A percentile compares a stretch with the other conserved stretches of the same genome.
phyloP scores from a whole-genome alignment of 2,797 vertebrate genomes.

The Gadopsis bispinosus region DNA sequence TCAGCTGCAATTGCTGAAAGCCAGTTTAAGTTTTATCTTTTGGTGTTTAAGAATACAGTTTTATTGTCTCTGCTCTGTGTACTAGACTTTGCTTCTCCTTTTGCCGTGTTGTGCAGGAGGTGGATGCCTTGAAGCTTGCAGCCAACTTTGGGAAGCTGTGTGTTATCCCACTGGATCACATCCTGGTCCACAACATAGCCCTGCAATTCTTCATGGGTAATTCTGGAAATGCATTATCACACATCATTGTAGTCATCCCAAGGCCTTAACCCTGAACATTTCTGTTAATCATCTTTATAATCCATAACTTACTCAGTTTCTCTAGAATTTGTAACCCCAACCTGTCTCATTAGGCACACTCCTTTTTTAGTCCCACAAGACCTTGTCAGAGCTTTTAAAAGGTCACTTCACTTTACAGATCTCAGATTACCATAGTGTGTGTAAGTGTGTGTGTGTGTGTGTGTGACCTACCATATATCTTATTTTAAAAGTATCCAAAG shows the following conservation, averaged over 20 bases:
- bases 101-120: slow-evolving; percentile 87
- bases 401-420: slow-evolving; percentile 40
- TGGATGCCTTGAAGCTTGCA: slow-evolving; percentile 96
- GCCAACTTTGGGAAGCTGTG: slow-evolving; percentile 98
- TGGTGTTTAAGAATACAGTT: background rate
- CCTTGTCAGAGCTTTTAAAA: slow-evolving; percentile 33
- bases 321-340: slow-evolving; percentile 14
- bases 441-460: slow-evolving; percentile 8
- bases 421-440: slow-evolving; percentile 41
- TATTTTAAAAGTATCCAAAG: background rate
- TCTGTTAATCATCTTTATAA: slow-evolving; percentile 43
- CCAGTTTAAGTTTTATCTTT: slow-evolving; percentile 25
- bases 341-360: slow-evolving; percentile 4
- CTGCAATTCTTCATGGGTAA: slow-evolving; percentile 99
- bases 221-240: slow-evolving; percentile 48
- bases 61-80: slow-evolving; percentile 14
- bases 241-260: slow-evolving; percentile 14
- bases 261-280: slow-evolving; percentile 41
- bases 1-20: slow-evolving; percentile 3
- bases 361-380: slow-evolving; percentile 23
- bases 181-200: slow-evolving; percentile 98
- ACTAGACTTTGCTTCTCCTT: slow-evolving; percentile 15
- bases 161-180: slow-evolving; percentile 96
- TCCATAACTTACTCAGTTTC: slow-evolving; percentile 31
- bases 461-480: too few relatives aligned